phyloP scores from a whole-genome alignment of 2,113 vertebrate genomes.

The Tonatia bakeri region DNA sequence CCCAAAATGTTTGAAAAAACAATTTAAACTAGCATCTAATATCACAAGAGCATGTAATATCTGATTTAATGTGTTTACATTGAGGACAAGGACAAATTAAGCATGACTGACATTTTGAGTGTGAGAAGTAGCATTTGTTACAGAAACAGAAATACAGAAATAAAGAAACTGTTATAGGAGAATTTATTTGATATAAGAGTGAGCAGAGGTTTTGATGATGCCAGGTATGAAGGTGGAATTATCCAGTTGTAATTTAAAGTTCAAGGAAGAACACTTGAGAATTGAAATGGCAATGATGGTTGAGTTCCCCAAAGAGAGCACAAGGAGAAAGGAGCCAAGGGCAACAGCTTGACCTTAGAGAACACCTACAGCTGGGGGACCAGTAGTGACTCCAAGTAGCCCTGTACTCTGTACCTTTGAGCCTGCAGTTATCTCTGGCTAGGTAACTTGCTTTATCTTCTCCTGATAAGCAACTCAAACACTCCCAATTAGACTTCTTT shows the following conservation, averaged over 20 bases:
- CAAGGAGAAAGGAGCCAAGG: background rate
- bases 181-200: background rate
- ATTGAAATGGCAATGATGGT: background rate
- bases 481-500: background rate
- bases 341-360: background rate
- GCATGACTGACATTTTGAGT: background rate
- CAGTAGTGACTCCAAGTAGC: background rate
- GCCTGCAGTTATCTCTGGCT: background rate
- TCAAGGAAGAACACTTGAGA: background rate
- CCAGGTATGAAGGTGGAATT: background rate
- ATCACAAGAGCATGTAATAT: background rate
- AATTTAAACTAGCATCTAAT: background rate
- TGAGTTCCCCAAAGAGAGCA: background rate
- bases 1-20: background rate
- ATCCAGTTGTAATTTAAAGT: background rate
- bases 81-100: background rate
- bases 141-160: background rate
- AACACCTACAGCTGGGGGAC: background rate
- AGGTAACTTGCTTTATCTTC: background rate
- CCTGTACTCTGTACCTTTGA: background rate
- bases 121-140: background rate
- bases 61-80: background rate
- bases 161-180: background rate
- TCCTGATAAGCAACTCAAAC: background rate
- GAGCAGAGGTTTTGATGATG: background rate